Base-by-base conservation (phyloP, 2,797 vertebrate species). In the Sebastes cheni region DNA sequence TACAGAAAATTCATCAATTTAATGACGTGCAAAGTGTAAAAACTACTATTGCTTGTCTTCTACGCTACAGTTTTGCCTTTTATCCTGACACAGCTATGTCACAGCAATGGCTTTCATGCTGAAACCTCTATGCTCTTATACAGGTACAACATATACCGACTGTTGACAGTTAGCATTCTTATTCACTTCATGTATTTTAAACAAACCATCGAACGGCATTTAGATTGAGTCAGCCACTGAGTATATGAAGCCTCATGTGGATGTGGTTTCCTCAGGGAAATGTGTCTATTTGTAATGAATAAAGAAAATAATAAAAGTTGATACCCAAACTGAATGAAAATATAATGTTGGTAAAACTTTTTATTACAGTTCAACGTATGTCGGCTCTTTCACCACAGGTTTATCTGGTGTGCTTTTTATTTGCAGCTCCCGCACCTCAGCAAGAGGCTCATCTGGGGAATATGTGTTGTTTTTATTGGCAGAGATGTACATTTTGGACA, bases 241-340 rank as follows among this genome's bases (percentile, higher is more conserved):
- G 79, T 88, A n/a, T 83, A 36, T 87, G 50, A 79, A 80, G 70
- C 81, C 79, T 93, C 79, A 80, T 34, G 34, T 92, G 83, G 89
- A 82, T 86, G 86, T 89, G 67, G 87, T 95, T 95, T 94, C 93
- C 92, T 96, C 94, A 95, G 94, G 95, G 88, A 93, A 95, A 94
- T 93, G 72, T 92, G 75, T 88, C 81, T 89, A 86, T 94, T 89
- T 92, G 80, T 90, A 89, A 69, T 60, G 61, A 92, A 84, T 62
- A 80, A 23, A 86, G 52, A 77, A 91, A 89, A 91, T 72, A 83
- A 77, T 81, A 74, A 88, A 87, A 87, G 72, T 91, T 82, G 76
- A 89, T 82, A 88, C 81, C 86, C 67, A 84, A 87, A 84, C 61
- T 73, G 55, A 87, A 86, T 83, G 46, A 85, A 67, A 85, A 77